These are phyloP conservation scores for Struthio camelus DNA, from an alignment of 2,113 vertebrate genomes.

Conservation along the genomic window DNA sequence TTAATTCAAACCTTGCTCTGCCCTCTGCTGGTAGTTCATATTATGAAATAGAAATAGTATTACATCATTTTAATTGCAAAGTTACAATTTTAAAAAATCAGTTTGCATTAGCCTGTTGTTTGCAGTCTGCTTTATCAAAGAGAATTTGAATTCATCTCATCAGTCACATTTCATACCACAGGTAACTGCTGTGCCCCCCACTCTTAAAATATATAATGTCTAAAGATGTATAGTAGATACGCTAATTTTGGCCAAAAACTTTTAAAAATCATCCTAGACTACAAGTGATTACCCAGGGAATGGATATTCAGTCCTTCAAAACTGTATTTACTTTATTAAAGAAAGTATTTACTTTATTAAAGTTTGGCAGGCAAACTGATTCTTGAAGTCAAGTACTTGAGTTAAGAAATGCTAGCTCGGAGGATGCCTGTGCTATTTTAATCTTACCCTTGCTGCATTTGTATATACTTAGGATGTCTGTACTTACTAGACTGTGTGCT, in stretches of 20 bases:
- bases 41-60: accelerated
- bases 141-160: background rate
- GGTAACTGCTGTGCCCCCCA: background rate
- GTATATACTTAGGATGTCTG: background rate
- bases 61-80: accelerated
- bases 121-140: background rate
- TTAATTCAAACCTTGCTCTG: background rate
- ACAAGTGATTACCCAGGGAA: background rate
- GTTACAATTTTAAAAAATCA: background rate
- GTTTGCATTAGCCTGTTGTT: background rate
- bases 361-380: background rate
- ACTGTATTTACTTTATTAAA: background rate
- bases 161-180: background rate
- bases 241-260: background rate
- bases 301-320: background rate
- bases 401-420: background rate
- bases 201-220: background rate
- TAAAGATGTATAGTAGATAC: background rate
- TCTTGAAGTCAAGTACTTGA: background rate
- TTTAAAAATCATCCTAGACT: background rate
- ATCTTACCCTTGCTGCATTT: background rate
- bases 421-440: background rate
- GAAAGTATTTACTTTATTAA: background rate
- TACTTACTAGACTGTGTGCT: accelerated
- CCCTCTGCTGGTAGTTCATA: constrained; percentile 6